Conservation (phyloP, 2,797 vertebrate genomes). For the Taenioides sp. region DNA sequence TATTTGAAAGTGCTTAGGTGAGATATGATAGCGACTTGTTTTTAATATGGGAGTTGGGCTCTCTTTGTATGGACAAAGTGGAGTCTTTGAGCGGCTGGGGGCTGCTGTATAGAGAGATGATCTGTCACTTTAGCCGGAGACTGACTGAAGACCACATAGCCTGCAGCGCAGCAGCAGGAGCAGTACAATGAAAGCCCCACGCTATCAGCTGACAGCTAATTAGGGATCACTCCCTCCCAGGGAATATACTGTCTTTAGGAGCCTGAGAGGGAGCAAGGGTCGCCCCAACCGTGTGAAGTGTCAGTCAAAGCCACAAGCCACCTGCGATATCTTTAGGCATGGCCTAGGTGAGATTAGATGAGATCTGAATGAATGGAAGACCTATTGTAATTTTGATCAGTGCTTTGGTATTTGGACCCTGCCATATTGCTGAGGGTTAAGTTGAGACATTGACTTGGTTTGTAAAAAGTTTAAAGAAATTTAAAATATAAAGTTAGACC, state of each 20-base stretch:
- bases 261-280: constrained; percentile 68
- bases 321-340: constrained; percentile 53
- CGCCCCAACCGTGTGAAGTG: constrained; percentile 70
- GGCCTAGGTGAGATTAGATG: not conserved
- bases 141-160: constrained; percentile 73
- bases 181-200: constrained; percentile 66
- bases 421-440: not conserved
- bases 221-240: constrained; percentile 77
- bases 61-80: constrained; percentile 76
- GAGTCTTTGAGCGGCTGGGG: constrained; percentile 70
- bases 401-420: not conserved
- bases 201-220: constrained; percentile 81
- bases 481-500: too few species aligned
- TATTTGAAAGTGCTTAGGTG: constrained; percentile 57
- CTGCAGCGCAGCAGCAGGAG: constrained; percentile 63
- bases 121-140: constrained; percentile 72
- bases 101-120: constrained; percentile 66
- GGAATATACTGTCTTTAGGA: constrained; percentile 75
- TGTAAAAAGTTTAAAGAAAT: not conserved
- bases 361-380: not conserved
- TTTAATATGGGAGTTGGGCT: constrained; percentile 63
- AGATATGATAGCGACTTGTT: constrained; percentile 65
- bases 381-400: constrained; percentile 6
- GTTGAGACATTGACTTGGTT: not conserved
- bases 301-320: constrained; percentile 72